A percentile compares a stretch with the other conserved stretches of the same genome.
Conservation (phyloP, 2,888 invertebrate species). For the Balanococcus diminutus region DNA sequence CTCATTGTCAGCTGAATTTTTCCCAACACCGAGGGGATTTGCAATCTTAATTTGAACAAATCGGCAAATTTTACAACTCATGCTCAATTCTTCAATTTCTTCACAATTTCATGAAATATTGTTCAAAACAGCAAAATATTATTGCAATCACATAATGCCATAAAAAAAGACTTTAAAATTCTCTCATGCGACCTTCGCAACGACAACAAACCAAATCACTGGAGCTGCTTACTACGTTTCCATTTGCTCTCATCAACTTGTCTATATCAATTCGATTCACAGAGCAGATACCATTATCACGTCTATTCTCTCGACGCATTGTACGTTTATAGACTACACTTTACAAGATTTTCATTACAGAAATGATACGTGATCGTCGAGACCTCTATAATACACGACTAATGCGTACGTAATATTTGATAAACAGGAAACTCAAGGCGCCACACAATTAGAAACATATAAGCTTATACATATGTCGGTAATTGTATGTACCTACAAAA, state of each 20-base stretch:
- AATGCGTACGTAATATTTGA: neutral
- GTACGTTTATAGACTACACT: constrained; percentile 5
- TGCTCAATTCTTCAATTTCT: no score
- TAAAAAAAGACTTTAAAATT: neutral
- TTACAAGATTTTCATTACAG: constrained; percentile 26
- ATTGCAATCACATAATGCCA: neutral
- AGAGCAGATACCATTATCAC: constrained; percentile 23
- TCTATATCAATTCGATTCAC: constrained; percentile 7
- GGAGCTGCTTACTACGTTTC: neutral
- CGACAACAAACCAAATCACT: neutral
- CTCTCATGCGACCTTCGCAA: neutral
- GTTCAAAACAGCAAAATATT: no score
- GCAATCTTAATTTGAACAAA: no score
- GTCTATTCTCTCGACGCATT: neutral
- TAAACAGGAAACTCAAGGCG: constrained; percentile 23
- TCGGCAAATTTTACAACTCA: no score
- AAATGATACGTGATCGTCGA: constrained; percentile 22
- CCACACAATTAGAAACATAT: constrained; percentile 13
- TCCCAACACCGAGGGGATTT: no score
- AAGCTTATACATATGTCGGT: neutral
- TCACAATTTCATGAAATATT: no score
- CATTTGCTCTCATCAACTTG: constrained; percentile 1
- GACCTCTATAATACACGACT: neutral
- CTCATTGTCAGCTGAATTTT: no score
- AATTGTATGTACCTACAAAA: neutral